Percentiles rank a stretch among this genome's conserved stretches.
Evolutionary conservation across 2,888 invertebrate species (phyloP).

Genomic region (Phalera bucephala): DNA sequence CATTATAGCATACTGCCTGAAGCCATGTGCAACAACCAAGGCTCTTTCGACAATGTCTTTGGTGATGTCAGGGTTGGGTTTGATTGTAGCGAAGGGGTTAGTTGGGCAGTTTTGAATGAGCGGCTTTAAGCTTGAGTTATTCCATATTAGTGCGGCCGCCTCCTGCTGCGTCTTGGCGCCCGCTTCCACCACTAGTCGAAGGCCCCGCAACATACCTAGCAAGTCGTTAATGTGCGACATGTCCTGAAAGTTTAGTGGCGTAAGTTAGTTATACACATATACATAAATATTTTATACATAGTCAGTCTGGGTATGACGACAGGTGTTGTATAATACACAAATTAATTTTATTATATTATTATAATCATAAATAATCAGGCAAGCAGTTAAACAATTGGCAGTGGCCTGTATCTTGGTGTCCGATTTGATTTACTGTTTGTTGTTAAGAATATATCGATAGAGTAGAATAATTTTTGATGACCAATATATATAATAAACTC

Average conservation of each 20-base stretch:
- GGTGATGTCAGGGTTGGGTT: constrained; percentile 48
- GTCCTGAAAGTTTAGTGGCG: constrained; percentile 57
- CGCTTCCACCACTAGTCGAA: constrained; percentile 87
- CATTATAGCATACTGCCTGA: constrained; percentile 83
- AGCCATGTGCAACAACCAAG: constrained; percentile 87
- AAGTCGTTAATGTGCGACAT: constrained; percentile 86
- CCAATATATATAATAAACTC: too few species aligned
- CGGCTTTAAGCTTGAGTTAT: constrained; percentile 87
- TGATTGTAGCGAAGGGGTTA: constrained; percentile 52
- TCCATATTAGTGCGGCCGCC: constrained; percentile 83
- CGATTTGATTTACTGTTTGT: neutral
- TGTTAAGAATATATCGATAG: neutral
- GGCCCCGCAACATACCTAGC: constrained; percentile 86
- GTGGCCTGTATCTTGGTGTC: neutral
- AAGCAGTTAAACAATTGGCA: neutral
- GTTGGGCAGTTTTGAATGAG: constrained; percentile 53
- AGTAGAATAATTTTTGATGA: neutral
- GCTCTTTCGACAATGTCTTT: constrained; percentile 84
- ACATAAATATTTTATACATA: constrained; percentile 10
- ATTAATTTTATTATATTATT: neutral
- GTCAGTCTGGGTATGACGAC: too few species aligned
- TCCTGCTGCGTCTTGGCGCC: constrained; percentile 86
- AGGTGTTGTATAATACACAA: neutral
- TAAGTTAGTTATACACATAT: constrained; percentile 26
- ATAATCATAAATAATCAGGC: neutral